phyloP scores from a whole-genome alignment of 1,140 invertebrate genomes.

The Dendroctonus valens region DNA sequence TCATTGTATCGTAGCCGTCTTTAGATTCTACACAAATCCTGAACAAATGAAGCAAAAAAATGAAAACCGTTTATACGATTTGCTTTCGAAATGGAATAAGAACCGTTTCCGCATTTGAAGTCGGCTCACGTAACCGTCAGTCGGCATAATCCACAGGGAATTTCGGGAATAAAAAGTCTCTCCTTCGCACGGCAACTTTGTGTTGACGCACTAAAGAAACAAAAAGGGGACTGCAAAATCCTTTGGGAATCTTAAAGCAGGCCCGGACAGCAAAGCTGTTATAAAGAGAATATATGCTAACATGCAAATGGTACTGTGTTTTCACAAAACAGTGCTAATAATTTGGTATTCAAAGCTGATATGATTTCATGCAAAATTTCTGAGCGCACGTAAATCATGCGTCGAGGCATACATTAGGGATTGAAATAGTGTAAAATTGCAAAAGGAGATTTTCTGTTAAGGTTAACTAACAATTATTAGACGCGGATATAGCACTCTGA shows the following conservation, averaged over 20 bases:
- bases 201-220: conserved; percentile 26
- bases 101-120: conserved; percentile 23
- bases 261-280: no score
- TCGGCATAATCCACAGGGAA: conserved; percentile 21
- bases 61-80: conserved; percentile 27
- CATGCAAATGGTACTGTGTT: no score
- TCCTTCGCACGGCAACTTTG: conserved; percentile 27
- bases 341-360: no score
- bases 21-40: conserved; percentile 12
- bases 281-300: no score
- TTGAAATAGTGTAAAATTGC: no score
- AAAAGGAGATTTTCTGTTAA: no score
- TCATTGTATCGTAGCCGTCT: neutral
- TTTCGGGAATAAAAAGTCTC: conserved; percentile 22
- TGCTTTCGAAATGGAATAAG: conserved; percentile 23
- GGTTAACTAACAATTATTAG: no score
- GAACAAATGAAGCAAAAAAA: conserved; percentile 24
- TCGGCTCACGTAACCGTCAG: conserved; percentile 25
- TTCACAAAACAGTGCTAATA: no score
- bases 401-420: no score
- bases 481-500: no score
- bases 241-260: neutral
- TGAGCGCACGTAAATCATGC: no score
- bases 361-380: no score
- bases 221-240: conserved; percentile 19